Evolutionary conservation across 2,113 vertebrate genomes (phyloP).

Genomic region (Antechinus flavipes): DNA sequence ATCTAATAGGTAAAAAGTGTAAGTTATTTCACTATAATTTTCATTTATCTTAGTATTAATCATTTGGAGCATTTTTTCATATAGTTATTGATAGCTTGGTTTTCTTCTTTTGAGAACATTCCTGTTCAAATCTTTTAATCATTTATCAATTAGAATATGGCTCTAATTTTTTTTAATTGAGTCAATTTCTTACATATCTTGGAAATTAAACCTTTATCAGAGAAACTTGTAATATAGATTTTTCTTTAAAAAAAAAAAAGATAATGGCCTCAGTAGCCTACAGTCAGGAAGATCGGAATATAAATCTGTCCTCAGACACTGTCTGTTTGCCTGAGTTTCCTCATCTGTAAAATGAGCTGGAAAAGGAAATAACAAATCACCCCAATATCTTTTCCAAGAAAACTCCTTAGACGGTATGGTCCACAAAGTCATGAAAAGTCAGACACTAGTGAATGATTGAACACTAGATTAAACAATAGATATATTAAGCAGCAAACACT

Average conservation of each 20-base stretch:
- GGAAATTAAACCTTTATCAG: no score
- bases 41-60: not conserved
- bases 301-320: no score
- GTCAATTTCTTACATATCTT: not conserved
- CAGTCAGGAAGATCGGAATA: no score
- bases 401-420: not conserved
- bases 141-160: not conserved
- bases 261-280: no score
- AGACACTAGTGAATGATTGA: not conserved
- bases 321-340: not conserved
- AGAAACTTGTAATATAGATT: no score
- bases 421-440: not conserved
- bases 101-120: not conserved
- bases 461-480: not conserved
- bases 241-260: no score
- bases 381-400: not conserved
- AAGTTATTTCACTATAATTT: not conserved
- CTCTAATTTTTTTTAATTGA: not conserved
- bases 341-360: not conserved
- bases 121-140: not conserved
- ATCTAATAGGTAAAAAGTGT: not conserved
- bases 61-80: not conserved
- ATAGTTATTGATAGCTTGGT: not conserved
- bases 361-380: not conserved
- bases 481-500: not conserved